Percentiles rank a stretch among this genome's conserved stretches.
phyloP scores from a whole-genome alignment of 1,140 invertebrate genomes.

The Solenopsis fugax region DNA sequence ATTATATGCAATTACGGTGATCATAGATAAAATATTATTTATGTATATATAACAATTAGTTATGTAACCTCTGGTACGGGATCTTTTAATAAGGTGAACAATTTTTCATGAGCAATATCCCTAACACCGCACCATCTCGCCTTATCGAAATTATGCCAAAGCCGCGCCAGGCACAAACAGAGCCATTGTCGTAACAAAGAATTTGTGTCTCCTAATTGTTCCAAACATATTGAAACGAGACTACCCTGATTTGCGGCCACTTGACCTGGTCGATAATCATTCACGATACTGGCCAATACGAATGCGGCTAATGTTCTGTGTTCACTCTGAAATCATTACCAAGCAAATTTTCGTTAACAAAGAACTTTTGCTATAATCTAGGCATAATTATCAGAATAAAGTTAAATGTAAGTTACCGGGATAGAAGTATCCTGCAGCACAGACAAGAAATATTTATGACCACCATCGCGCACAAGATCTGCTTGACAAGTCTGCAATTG shows the following conservation, averaged over 20 bases:
- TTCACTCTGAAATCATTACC: slow-evolving; percentile 89
- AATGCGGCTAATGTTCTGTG: slow-evolving; percentile 96
- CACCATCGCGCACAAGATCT: slow-evolving; percentile 97
- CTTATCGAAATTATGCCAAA: slow-evolving; percentile 97
- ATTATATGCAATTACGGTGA: neutral
- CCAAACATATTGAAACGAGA: slow-evolving; percentile 95
- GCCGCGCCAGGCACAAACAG: slow-evolving; percentile 95
- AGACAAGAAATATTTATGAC: slow-evolving; percentile 97
- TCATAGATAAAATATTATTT: neutral
- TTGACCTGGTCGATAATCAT: slow-evolving; percentile 95
- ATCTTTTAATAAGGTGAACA: slow-evolving; percentile 93
- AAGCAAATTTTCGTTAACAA: slow-evolving; percentile 19
- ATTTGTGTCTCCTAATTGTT: slow-evolving; percentile 90
- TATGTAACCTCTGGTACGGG: slow-evolving; percentile 92
- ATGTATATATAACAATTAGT: neutral
- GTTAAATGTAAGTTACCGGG: slow-evolving; percentile 87
- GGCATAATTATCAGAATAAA: neutral
- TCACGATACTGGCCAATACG: slow-evolving; percentile 96
- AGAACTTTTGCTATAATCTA: neutral
- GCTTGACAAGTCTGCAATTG: slow-evolving; percentile 94
- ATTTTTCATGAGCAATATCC: slow-evolving; percentile 98
- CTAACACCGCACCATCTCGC: slow-evolving; percentile 98
- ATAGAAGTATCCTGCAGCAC: slow-evolving; percentile 95
- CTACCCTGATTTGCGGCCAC: slow-evolving; percentile 95
- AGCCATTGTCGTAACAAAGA: slow-evolving; percentile 95